Percentiles rank a stretch among this genome's conserved stretches.
These are phyloP conservation scores for Balanococcus diminutus DNA, from an alignment of 2,888 invertebrate species.

Conservation along the genomic window DNA sequence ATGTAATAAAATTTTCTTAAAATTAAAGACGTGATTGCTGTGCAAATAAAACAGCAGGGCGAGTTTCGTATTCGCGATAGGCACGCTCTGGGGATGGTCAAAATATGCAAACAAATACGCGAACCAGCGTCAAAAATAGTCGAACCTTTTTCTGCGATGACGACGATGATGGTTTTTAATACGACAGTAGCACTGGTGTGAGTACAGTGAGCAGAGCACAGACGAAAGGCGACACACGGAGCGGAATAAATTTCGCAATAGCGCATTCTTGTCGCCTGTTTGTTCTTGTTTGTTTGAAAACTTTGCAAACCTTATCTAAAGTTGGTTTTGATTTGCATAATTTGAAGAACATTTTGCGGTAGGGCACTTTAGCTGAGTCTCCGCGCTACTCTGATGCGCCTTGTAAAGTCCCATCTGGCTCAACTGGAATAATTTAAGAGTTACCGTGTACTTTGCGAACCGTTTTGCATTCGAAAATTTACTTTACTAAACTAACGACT, in stretches of 20 bases:
- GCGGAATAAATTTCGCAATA: slow-evolving; percentile 48
- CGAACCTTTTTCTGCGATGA: neutral
- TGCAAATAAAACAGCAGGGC: slow-evolving; percentile 18
- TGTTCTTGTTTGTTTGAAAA: slow-evolving; percentile 54
- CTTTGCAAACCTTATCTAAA: slow-evolving; percentile 54
- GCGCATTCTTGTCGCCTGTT: slow-evolving; percentile 53
- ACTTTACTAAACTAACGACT: slow-evolving; percentile 51
- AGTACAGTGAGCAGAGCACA: neutral
- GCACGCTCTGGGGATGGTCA: neutral
- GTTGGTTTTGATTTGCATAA: slow-evolving; percentile 55
- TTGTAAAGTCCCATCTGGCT: slow-evolving; percentile 53
- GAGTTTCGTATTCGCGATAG: no score
- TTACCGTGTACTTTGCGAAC: slow-evolving; percentile 50
- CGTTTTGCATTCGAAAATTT: slow-evolving; percentile 52
- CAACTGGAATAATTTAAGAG: slow-evolving; percentile 54
- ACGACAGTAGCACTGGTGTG: neutral
- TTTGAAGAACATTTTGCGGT: slow-evolving; percentile 54
- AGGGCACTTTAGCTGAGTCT: slow-evolving; percentile 43
- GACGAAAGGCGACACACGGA: slow-evolving; percentile 25
- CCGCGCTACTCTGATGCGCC: slow-evolving; percentile 15
- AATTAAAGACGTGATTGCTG: slow-evolving; percentile 52
- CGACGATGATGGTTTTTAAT: neutral
- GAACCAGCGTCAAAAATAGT: neutral
- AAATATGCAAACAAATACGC: neutral
- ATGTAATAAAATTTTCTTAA: slow-evolving; percentile 49